phyloP scores from a whole-genome alignment of 1,140 invertebrate species.

The Procambarus virginalis region DNA sequence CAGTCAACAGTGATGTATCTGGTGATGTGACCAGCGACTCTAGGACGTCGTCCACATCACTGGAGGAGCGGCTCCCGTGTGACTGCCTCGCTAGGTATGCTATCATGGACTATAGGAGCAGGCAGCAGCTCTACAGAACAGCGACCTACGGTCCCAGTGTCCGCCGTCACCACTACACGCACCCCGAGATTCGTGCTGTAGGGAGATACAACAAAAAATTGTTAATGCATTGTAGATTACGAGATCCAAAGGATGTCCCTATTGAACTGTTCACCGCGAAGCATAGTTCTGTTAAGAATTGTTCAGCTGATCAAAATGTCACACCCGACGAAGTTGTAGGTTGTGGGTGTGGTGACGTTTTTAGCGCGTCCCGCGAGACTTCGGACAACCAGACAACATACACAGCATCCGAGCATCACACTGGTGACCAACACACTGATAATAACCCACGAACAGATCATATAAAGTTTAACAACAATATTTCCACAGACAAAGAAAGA shows the following conservation, averaged over 20 bases:
- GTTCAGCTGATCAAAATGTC: background rate
- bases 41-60: background rate
- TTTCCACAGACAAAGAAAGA: background rate
- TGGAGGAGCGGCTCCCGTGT: conserved; percentile 8
- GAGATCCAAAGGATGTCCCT: conserved; percentile 44
- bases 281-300: background rate
- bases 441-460: background rate
- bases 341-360: background rate
- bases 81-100: conserved; percentile 47
- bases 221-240: conserved; percentile 38
- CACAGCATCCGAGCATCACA: background rate
- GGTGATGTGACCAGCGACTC: background rate
- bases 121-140: background rate
- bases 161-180: background rate
- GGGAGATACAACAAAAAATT: conserved; percentile 43
- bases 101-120: background rate
- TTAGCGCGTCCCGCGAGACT: background rate
- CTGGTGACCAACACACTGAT: background rate
- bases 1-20: background rate
- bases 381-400: background rate
- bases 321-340: background rate
- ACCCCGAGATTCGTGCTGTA: background rate
- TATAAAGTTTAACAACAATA: background rate
- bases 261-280: conserved; percentile 40
- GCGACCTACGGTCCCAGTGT: background rate